Base-by-base conservation (phyloP, 2,797 vertebrate species). In the Hirundo rustica region DNA sequence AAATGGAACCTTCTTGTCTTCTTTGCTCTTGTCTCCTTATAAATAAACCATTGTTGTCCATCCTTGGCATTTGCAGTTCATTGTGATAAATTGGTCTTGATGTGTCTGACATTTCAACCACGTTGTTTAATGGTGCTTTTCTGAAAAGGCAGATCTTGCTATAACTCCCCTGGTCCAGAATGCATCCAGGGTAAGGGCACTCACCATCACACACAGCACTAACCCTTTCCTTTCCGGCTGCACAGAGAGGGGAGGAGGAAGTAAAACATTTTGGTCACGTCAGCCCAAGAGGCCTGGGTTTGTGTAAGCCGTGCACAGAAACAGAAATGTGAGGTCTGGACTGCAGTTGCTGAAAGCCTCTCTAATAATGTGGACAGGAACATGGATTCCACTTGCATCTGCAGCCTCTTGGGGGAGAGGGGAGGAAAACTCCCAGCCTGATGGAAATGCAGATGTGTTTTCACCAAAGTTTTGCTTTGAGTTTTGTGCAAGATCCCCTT, bases 1-100 rank as follows among this genome's bases (percentile, higher is more conserved):
- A 88, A 97, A 97, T 96, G 96, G 96, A 95, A 97, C 96, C 92
- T 96, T 96, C 97, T 96, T 96, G 95, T 97, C 95, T 55, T 95
- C 96, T 97, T 97, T 91, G 86, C 97, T 96, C 97, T 97, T 97
- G 95, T 97, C 96, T 96, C 89, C 90, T 90, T 95, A 96, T 95
- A 96, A 97, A 96, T 96, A 96, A 96, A 96, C 77, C 92, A 96
- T 97, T 97, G 96, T 97, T 96, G 96, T 97, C 96, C 96, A 96
- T 96, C 96, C 92, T 95, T 96, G 96, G 95, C 97, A 96, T 96
- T 97, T 97, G 93, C 94, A 94, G 95, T 96, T 95, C 95, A 96
- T 97, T 96, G 96, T 96, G 97, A 97, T 97, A 97, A 97, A 97
- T 97, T 96, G 96, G 93, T 95, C 90, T 95, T 97, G 97, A 97